Conservation (phyloP, 2,888 invertebrate genomes). For the Pollenia amentaria region DNA sequence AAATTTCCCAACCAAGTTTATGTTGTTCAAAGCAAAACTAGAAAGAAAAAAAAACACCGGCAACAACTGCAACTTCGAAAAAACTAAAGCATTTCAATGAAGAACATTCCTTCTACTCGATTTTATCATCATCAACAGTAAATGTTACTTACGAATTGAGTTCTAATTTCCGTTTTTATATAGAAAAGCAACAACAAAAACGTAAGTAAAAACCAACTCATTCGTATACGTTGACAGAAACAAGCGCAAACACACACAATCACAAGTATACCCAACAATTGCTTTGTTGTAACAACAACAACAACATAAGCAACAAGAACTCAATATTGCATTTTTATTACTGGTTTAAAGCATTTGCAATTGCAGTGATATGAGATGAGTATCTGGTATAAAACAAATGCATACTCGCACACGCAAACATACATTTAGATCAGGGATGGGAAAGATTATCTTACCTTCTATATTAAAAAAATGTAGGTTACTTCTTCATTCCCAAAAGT, state of each 20-base stretch:
- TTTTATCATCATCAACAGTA: constrained; percentile 59
- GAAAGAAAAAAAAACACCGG: constrained; percentile 1
- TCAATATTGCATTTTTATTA: constrained; percentile 40
- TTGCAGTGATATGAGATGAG: constrained; percentile 38
- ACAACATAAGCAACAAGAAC: constrained; percentile 35
- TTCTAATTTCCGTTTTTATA: constrained; percentile 66
- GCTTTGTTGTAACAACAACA: not conserved
- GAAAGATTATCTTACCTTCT: too few relatives aligned
- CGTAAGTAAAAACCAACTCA: constrained; percentile 27
- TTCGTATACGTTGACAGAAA: constrained; percentile 43
- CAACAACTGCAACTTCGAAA: constrained; percentile 46
- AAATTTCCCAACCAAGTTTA: constrained; percentile 57
- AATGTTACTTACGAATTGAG: constrained; percentile 67
- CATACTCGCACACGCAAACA: not conserved
- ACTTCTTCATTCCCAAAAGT: too few relatives aligned
- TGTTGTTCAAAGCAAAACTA: constrained; percentile 35
- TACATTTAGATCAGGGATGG: not conserved
- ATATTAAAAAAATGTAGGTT: too few relatives aligned
- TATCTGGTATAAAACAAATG: constrained; percentile 12
- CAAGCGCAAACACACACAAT: constrained; percentile 7
- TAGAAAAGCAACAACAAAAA: constrained; percentile 10
- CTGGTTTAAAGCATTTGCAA: constrained; percentile 45
- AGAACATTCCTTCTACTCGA: constrained; percentile 50
- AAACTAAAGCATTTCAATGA: constrained; percentile 51
- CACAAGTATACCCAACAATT: constrained; percentile 12